A percentile compares a stretch with the other conserved stretches of the same genome.
phyloP scores from a whole-genome alignment of 2,888 invertebrate species.

The Gymnosoma rotundatum region DNA sequence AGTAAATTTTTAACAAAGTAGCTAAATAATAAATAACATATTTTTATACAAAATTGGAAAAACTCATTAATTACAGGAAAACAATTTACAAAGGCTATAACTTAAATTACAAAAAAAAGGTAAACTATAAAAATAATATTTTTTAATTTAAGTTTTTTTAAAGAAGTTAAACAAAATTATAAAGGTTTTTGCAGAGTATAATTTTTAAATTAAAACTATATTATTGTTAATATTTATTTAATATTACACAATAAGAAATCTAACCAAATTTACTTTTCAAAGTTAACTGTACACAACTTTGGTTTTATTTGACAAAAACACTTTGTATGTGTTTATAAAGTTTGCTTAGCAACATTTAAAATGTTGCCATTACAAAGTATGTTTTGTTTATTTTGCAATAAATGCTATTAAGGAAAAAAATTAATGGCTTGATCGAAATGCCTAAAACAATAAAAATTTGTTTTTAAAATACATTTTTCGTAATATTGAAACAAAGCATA shows the following conservation, averaged over 20 bases:
- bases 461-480: too few species aligned
- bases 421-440: neutral
- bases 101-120: slow-evolving; percentile 33
- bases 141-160: too few species aligned
- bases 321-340: slow-evolving; percentile 2
- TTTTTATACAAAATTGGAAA: neutral
- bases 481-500: too few species aligned
- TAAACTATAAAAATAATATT: neutral
- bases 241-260: too few species aligned
- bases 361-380: neutral
- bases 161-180: too few species aligned
- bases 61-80: slow-evolving; percentile 20
- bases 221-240: too few species aligned
- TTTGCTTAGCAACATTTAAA: slow-evolving; percentile 14
- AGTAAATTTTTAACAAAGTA: too few species aligned
- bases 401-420: neutral
- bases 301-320: neutral
- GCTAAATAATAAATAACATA: too few species aligned
- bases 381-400: neutral
- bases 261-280: too few species aligned
- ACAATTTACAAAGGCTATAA: slow-evolving; percentile 43
- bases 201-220: too few species aligned
- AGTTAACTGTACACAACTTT: too few species aligned
- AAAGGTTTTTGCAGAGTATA: too few species aligned
- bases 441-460: neutral